A percentile compares a stretch with the other conserved stretches of the same genome.
phyloP scores from a whole-genome alignment of 2,113 vertebrate genomes.

The Platysternon megacephalum region DNA sequence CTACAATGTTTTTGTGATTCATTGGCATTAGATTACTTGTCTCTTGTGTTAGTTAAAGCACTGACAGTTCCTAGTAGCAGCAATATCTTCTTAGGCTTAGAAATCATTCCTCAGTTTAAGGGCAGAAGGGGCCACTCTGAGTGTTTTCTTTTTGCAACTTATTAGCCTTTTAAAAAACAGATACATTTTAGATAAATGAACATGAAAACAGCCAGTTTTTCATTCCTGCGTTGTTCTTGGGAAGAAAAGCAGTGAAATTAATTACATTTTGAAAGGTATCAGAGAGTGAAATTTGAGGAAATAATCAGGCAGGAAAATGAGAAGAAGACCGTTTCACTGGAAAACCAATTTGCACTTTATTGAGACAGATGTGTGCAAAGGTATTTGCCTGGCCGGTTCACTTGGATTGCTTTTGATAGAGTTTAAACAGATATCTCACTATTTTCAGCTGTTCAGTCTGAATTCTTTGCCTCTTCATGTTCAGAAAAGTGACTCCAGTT shows the following conservation, averaged over 20 bases:
- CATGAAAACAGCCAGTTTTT: neutral
- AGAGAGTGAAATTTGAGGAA: neutral
- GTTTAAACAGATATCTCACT: neutral
- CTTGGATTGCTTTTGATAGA: neutral
- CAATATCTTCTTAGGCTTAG: neutral
- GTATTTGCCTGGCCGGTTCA: neutral
- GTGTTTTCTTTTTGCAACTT: neutral
- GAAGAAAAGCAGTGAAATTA: slow-evolving; percentile 12
- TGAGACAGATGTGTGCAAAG: neutral
- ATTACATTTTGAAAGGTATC: slow-evolving; percentile 31
- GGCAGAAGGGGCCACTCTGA: neutral
- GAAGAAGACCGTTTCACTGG: slow-evolving; percentile 6
- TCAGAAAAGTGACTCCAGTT: accelerated
- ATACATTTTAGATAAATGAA: neutral
- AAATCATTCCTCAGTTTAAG: neutral
- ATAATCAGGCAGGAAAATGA: slow-evolving; percentile 26
- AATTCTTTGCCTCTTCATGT: neutral
- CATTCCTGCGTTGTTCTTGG: neutral
- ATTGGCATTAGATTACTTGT: neutral
- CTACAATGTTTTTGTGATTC: neutral
- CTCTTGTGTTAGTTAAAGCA: neutral
- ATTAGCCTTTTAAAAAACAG: neutral
- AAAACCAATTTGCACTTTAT: slow-evolving; percentile 36
- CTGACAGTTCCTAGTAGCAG: neutral
- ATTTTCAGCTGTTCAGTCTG: accelerated